Percentiles rank a stretch among this genome's conserved stretches.
Conservation (phyloP, 2,797 vertebrate species). For the Menidia menidia region DNA sequence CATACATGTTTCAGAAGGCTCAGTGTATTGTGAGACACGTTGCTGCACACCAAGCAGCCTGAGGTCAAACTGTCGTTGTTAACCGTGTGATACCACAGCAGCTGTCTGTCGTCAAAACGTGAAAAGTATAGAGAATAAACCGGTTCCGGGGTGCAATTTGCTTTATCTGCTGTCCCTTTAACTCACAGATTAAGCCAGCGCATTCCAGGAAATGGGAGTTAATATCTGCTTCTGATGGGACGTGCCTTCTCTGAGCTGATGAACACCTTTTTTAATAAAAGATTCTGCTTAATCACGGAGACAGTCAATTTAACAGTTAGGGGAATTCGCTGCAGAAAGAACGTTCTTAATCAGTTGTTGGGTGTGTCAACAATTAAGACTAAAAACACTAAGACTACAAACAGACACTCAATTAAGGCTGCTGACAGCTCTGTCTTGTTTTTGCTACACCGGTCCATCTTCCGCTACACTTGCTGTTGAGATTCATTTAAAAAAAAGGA, state of each 20-base stretch:
- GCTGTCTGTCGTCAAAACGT: conserved; percentile 3
- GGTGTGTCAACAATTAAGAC: too few relatives aligned
- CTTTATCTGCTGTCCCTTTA: conserved; percentile 10
- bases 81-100: too few relatives aligned
- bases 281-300: not conserved
- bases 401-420: too few relatives aligned
- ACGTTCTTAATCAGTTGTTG: too few relatives aligned
- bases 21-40: not conserved
- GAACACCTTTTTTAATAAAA: not conserved
- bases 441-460: too few relatives aligned
- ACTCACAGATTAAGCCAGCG: conserved; percentile 24
- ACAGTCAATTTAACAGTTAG: not conserved
- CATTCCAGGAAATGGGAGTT: conserved; percentile 31
- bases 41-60: not conserved
- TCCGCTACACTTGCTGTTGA: too few relatives aligned
- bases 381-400: too few relatives aligned
- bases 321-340: not conserved
- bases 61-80: conserved; percentile 19
- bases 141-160: not conserved
- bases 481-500: too few relatives aligned
- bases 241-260: not conserved
- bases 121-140: conserved; percentile 42
- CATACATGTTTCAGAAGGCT: too few relatives aligned
- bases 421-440: too few relatives aligned
- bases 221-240: not conserved